Conservation (phyloP, 2,888 invertebrate genomes). For the Eubasilissa splendida region DNA sequence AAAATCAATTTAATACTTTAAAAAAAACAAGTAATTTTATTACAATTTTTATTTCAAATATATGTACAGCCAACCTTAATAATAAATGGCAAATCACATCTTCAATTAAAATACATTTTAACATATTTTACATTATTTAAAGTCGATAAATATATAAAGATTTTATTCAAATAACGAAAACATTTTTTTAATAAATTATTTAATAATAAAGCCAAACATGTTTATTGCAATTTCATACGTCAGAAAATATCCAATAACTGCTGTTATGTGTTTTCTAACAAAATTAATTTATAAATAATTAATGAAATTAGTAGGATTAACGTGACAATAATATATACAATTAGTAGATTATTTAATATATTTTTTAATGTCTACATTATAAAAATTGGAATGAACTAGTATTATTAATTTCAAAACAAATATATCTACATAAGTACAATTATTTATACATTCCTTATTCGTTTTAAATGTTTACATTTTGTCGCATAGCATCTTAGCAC, state of each 20-base stretch:
- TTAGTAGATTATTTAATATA: not conserved
- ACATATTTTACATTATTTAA: constrained; percentile 22
- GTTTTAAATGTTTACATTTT: too few relatives aligned
- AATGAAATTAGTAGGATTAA: not conserved
- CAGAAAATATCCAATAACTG: not conserved
- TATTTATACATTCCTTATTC: too few relatives aligned
- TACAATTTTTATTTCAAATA: constrained; percentile 47
- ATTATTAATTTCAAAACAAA: too few relatives aligned
- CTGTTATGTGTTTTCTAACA: not conserved
- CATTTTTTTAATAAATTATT: constrained; percentile 25
- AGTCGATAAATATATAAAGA: not conserved
- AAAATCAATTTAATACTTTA: not conserved
- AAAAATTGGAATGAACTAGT: not conserved
- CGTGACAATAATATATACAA: not conserved
- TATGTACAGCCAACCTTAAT: constrained; percentile 49
- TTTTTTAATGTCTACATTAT: not conserved
- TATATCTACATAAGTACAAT: too few relatives aligned
- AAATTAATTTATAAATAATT: not conserved
- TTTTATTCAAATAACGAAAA: constrained; percentile 10
- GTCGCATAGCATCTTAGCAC: too few relatives aligned
- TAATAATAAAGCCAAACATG: constrained; percentile 26
- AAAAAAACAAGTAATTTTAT: constrained; percentile 14
- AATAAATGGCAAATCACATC: constrained; percentile 54
- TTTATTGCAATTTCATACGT: not conserved
- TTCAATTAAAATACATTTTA: constrained; percentile 35